Percentiles rank a stretch among this genome's conserved stretches.
These are phyloP conservation scores for Micropoecilia bifurca DNA, from an alignment of 2,797 vertebrate genomes.

Conservation along the genomic window DNA sequence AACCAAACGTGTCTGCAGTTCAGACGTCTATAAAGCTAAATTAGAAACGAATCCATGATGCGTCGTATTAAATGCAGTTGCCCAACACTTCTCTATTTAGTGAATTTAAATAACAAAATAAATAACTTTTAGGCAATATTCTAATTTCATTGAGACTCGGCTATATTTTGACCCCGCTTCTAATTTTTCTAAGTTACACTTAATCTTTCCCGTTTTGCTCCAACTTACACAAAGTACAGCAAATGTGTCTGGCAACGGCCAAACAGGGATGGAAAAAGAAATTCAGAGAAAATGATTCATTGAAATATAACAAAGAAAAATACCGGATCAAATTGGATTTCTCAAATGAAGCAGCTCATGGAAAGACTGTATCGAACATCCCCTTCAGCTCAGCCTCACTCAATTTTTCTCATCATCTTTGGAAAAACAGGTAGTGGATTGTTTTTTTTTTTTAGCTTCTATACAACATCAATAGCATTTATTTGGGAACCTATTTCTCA, in stretches of 20 bases:
- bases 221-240: constrained; percentile 19
- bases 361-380: constrained; percentile 53
- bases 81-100: neutral
- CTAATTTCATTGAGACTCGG: neutral
- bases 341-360: constrained; percentile 62
- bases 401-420: constrained; percentile 41
- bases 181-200: constrained; percentile 33
- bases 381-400: constrained; percentile 27
- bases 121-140: neutral
- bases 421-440: constrained; percentile 44
- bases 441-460: constrained; percentile 35
- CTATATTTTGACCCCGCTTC: constrained; percentile 23
- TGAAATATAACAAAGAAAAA: constrained; percentile 68
- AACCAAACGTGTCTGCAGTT: neutral
- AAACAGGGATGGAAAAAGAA: constrained; percentile 40
- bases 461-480: constrained; percentile 64
- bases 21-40: neutral
- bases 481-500: constrained; percentile 65
- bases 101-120: constrained; percentile 1
- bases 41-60: neutral
- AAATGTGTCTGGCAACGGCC: constrained; percentile 22
- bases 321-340: constrained; percentile 71
- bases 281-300: constrained; percentile 24
- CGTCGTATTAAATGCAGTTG: neutral
- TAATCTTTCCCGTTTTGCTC: constrained; percentile 43